A percentile compares a stretch with the other conserved stretches of the same genome.
Evolutionary conservation across 2,888 invertebrate genomes (phyloP).

Genomic region (Crocallis elinguaria): DNA sequence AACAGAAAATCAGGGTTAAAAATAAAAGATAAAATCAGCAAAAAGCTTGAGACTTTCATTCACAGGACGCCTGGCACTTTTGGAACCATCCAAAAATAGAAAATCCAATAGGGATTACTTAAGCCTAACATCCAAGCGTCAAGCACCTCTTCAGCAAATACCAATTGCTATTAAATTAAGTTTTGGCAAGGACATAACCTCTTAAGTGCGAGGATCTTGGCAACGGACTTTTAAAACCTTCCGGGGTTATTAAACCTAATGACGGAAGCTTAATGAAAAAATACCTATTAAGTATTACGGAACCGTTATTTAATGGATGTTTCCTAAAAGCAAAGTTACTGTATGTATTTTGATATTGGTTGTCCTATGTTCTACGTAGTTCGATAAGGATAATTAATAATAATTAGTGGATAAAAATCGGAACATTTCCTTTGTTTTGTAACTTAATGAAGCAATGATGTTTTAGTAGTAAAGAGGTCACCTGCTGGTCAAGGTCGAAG

Average conservation of each 20-base stretch:
- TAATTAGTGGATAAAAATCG: too few species aligned
- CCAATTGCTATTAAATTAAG: slow-evolving; percentile 28
- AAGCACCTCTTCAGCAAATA: slow-evolving; percentile 14
- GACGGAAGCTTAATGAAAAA: slow-evolving; percentile 18
- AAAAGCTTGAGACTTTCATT: too few species aligned
- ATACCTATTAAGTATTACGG: background rate
- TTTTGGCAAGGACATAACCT: slow-evolving; percentile 30
- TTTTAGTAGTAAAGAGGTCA: too few species aligned
- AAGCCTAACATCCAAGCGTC: slow-evolving; percentile 6
- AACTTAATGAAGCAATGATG: too few species aligned
- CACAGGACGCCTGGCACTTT: background rate
- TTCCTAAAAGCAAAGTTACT: too few species aligned
- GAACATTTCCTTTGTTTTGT: too few species aligned
- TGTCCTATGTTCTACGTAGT: too few species aligned
- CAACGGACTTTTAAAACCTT: slow-evolving; percentile 22
- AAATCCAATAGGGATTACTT: slow-evolving; percentile 2
- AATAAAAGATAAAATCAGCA: too few species aligned
- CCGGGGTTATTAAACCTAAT: slow-evolving; percentile 23
- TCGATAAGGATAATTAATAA: too few species aligned
- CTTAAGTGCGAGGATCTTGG: slow-evolving; percentile 26
- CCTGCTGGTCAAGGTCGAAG: too few species aligned
- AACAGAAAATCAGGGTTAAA: too few species aligned
- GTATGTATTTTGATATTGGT: too few species aligned
- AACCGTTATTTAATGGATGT: background rate
- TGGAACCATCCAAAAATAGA: background rate